Evolutionary conservation across 1,140 invertebrate genomes (phyloP).

Genomic region (Drosophila tristis): DNA sequence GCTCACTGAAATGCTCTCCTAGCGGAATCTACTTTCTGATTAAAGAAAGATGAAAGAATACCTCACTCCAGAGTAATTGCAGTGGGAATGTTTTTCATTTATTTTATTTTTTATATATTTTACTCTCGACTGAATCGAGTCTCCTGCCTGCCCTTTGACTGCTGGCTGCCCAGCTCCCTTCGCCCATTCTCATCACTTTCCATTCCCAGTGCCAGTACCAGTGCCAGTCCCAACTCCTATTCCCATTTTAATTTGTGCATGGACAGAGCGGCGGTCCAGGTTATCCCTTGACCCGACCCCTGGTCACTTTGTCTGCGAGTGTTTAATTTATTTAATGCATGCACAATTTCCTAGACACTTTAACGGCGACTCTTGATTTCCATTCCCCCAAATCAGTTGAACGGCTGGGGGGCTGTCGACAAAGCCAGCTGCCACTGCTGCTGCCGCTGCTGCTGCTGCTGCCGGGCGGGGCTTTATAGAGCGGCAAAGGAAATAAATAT

Average conservation of each 20-base stretch:
- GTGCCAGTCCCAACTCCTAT: slow-evolving; percentile 22
- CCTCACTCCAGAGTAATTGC: background rate
- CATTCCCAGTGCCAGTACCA: background rate
- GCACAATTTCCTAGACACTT: slow-evolving; percentile 82
- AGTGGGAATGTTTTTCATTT: background rate
- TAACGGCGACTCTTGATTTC: slow-evolving; percentile 78
- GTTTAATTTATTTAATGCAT: slow-evolving; percentile 83
- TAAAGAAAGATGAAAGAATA: no score
- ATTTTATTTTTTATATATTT: background rate
- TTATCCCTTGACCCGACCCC: slow-evolving; percentile 11
- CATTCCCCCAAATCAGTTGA: slow-evolving; percentile 41
- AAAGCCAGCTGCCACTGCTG: slow-evolving; percentile 26
- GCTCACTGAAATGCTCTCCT: no score
- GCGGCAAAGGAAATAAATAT: slow-evolving; percentile 62
- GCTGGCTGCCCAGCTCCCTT: background rate
- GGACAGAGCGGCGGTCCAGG: slow-evolving; percentile 7
- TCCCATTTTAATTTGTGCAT: slow-evolving; percentile 59
- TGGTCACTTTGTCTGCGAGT: slow-evolving; percentile 66
- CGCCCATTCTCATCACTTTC: background rate
- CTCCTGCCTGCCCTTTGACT: no score
- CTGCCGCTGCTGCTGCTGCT: background rate
- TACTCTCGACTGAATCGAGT: background rate
- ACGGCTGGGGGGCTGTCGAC: slow-evolving; percentile 32
- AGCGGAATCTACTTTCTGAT: no score
- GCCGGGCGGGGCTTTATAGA: slow-evolving; percentile 31